Evolutionary conservation across 2,113 vertebrate species (phyloP).

Genomic region (Carassius carassius): DNA sequence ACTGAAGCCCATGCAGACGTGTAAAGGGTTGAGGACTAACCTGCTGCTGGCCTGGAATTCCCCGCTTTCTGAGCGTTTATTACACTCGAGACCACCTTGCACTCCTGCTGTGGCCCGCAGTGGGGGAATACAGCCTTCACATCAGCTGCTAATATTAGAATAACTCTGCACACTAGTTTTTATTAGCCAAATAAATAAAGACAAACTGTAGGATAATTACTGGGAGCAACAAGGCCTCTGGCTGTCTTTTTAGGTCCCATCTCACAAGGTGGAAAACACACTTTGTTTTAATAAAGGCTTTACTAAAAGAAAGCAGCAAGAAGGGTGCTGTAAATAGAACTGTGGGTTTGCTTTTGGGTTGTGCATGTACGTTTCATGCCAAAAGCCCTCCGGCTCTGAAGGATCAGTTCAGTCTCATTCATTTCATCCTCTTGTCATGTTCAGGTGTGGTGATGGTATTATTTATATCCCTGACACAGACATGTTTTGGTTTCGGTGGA

Average conservation of each 20-base stretch:
- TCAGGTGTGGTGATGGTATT: background rate
- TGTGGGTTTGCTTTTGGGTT: background rate
- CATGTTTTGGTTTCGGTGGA: background rate
- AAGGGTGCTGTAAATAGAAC: background rate
- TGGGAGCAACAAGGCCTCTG: background rate
- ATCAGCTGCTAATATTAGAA: background rate
- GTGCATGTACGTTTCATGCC: background rate
- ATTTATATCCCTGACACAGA: background rate
- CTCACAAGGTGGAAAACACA: slow-evolving; percentile 8
- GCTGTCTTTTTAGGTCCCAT: background rate
- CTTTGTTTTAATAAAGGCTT: background rate
- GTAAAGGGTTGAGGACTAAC: background rate
- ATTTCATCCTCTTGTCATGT: background rate
- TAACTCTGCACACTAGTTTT: background rate
- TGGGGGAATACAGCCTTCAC: background rate
- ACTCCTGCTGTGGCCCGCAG: background rate
- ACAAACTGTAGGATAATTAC: slow-evolving; percentile 8
- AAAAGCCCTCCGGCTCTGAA: background rate
- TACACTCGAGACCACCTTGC: background rate
- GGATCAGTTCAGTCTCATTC: background rate
- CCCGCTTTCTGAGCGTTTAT: background rate
- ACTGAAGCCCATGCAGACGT: background rate
- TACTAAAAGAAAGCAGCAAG: background rate
- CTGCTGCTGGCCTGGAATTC: slow-evolving; percentile 10
- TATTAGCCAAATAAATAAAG: background rate